phyloP scores from a whole-genome alignment of 2,888 invertebrate genomes.

The Troides aeacus region DNA sequence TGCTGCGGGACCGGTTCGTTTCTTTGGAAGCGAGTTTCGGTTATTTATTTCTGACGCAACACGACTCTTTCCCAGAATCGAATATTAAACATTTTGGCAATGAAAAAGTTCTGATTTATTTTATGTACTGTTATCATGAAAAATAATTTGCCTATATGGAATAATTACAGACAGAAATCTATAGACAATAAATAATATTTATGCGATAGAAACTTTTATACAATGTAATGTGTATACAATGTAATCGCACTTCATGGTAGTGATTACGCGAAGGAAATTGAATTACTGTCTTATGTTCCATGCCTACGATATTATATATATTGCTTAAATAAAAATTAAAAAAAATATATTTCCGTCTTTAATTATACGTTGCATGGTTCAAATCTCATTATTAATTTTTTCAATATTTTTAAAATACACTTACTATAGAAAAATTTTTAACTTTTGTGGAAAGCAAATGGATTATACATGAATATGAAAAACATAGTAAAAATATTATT shows the following conservation, averaged over 20 bases:
- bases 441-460: no score
- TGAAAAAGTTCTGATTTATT: constrained; percentile 23
- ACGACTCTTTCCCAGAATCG: constrained; percentile 22
- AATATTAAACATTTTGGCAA: constrained; percentile 23
- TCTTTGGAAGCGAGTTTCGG: constrained; percentile 26
- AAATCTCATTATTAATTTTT: no score
- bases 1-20: constrained; percentile 30
- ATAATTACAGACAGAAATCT: neutral
- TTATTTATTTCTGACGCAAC: constrained; percentile 24
- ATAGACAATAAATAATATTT: neutral
- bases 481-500: no score
- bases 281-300: neutral
- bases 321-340: no score
- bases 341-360: no score
- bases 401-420: no score
- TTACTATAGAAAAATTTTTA: no score
- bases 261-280: neutral
- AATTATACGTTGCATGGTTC: no score
- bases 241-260: neutral
- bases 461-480: no score
- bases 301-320: no score
- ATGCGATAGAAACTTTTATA: neutral
- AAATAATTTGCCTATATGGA: neutral
- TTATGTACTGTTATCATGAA: no score
- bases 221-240: neutral